Percentiles rank a stretch among this genome's conserved stretches.
These are phyloP conservation scores for Phalacrocorax aristotelis DNA, from an alignment of 2,113 vertebrate genomes.

Conservation along the genomic window DNA sequence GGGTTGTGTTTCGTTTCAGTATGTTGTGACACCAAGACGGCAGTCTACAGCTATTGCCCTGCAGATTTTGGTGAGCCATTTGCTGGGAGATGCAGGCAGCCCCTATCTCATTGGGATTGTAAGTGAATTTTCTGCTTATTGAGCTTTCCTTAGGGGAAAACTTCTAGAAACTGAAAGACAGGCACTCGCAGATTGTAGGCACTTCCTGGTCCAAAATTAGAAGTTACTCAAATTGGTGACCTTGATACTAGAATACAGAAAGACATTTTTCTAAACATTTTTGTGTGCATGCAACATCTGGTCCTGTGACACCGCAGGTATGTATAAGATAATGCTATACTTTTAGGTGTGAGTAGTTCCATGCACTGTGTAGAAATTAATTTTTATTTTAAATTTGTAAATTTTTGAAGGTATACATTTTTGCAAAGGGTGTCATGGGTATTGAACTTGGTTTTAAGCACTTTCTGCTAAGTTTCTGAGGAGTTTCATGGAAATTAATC, in stretches of 20 bases:
- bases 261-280: not conserved
- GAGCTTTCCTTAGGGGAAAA: not conserved
- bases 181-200: not conserved
- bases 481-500: not conserved
- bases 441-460: not conserved
- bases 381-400: not conserved
- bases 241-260: not conserved
- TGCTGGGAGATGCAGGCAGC: slow-evolving; percentile 86
- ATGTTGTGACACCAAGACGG: slow-evolving; percentile 79
- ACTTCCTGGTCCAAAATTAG: not conserved
- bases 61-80: slow-evolving; percentile 82
- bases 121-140: slow-evolving; percentile 43
- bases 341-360: not conserved
- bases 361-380: not conserved
- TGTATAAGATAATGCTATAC: not conserved
- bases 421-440: not conserved
- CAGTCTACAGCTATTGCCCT: slow-evolving; percentile 83
- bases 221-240: not conserved
- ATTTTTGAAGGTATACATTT: not conserved
- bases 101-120: slow-evolving; percentile 81
- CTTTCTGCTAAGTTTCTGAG: not conserved
- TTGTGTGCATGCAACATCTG: not conserved
- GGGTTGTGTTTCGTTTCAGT: slow-evolving; percentile 69
- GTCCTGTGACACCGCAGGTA: not conserved
- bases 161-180: not conserved